Base-by-base conservation (phyloP, 2,797 vertebrate genomes). In the Fundulus diaphanus region DNA sequence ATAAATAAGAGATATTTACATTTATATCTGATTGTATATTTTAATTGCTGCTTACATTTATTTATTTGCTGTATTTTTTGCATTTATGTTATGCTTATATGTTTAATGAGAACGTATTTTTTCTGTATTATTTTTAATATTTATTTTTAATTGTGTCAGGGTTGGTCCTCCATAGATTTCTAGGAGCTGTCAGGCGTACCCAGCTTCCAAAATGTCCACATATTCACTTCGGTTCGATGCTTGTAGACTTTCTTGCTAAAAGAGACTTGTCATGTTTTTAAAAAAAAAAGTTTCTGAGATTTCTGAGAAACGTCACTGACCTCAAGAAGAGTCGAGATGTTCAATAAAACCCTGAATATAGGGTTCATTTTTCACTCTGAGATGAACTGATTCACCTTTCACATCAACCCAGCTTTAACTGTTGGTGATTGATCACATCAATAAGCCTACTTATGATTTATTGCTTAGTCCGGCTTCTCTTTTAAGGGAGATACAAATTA, bases 361-460 rank as follows among this genome's bases (percentile, higher is more conserved):
- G n/a, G 27, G 3, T 16, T 46, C 29, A 54, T 72, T 29, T 65
- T 40, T 81, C 51, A 59, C 40, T 37, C 57, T 68, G 27, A 85
- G 76, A 85, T 81, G 18, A 85, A 87, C 85, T 49, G 57, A 87
- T 77, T 90, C 78, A 91, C 85, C 88, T 91, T 89, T 87, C 78
- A 73, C 44, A 81, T 78, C 86, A 42, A 40, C 42, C 68, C 70
- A 72, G 59, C 46, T 79, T 85, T 77, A 68, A 70, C 67, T 24
- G 57, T 82, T 63, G 24, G 57, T 83, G 87, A 90, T 68, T 73
- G 83, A 91, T 85, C 74, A 82, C 73, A 79, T 65, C 74, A 61
- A 22, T 42, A 56, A 84, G 54, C 76, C 76, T 78, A 46, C 11
- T 72, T 82, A 77, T 91, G 85, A 91, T 91, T 88, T 79, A 88